Base-by-base conservation (phyloP, 2,888 invertebrate genomes). In the Tenthredo notha region DNA sequence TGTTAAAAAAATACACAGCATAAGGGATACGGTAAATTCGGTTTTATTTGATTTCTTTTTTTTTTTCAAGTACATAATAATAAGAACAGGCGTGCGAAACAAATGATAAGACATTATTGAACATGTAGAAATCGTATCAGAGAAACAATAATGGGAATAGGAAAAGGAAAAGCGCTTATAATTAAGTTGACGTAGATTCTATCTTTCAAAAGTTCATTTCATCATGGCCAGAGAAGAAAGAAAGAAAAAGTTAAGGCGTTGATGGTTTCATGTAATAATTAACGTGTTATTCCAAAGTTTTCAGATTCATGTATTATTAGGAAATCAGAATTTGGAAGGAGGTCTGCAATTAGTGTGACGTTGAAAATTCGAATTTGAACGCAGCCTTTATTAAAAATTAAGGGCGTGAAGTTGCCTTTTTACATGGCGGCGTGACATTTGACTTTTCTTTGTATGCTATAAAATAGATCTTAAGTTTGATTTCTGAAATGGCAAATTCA, bases 361-460 rank as follows among this genome's bases (percentile, higher is more conserved):
- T 80, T 80, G 82, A 82, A 72, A 85, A 85, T 84, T 65, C 70
- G 83, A 85, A 85, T 75, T 84, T 25, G 84, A 85, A 85, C 85
- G 83, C 82, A 85, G 78, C 84, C 86, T 70, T 83, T 61, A 33
- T 75, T 72, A 84, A 78, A 86, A 85, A 70, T 65, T 84, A 86
- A 84, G 86, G 86, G 87, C 86, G 86, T 86, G 87, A 89, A 89
- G 86, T 87, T 87, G 88, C 85, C 88, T 86, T 86, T 87, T 85
- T 75, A 82, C 84, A 88, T 87, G 87, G 87, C 86, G 85, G 90
- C 91, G 88, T 91, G 91, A 92, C 90, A 91, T 90, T 91, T 88
- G 86, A 90, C 85, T 91, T 91, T 90, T 87, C 84, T 86, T 83
- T 82, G 70, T 43, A 78, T 72, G 47, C 65, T 33, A 75, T 85